phyloP scores from a whole-genome alignment of 2,888 invertebrate genomes.

The Operophtera brumata region DNA sequence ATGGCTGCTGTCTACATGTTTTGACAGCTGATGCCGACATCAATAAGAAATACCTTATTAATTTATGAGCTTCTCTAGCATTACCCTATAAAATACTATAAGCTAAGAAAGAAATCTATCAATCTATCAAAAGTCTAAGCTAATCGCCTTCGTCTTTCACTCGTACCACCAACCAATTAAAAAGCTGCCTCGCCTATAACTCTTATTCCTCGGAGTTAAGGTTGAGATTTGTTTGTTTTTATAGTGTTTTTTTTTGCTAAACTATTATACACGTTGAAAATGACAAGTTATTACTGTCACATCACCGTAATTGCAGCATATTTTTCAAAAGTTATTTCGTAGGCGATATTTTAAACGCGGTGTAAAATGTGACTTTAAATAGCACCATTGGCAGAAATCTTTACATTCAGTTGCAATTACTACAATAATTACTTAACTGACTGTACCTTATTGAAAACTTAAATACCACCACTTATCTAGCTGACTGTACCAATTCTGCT shows the following conservation, averaged over 20 bases:
- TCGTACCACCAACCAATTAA: constrained; percentile 26
- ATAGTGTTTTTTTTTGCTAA: constrained; percentile 19
- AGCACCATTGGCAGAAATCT: not conserved
- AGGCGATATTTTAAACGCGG: not conserved
- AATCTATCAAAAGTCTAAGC: not conserved
- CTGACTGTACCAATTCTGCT: no score
- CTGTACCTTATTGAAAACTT: not conserved
- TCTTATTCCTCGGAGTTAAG: constrained; percentile 7
- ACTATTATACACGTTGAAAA: constrained; percentile 25
- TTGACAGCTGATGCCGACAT: no score
- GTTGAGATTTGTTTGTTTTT: constrained; percentile 11
- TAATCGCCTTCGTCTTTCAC: constrained; percentile 7
- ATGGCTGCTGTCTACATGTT: no score
- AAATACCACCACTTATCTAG: not conserved
- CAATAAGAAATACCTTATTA: no score
- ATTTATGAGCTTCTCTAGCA: not conserved
- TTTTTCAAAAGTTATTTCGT: constrained; percentile 11
- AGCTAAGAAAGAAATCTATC: not conserved
- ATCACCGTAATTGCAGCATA: constrained; percentile 29
- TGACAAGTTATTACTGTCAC: constrained; percentile 38
- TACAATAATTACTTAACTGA: not conserved
- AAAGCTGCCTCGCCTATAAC: not conserved
- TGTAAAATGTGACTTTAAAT: not conserved
- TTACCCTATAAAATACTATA: not conserved
- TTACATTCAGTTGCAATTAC: not conserved